Percentiles rank a stretch among this genome's conserved stretches.
phyloP scores from a whole-genome alignment of 2,113 vertebrate species.

The rat (Rattus norvegicus) region GRCr8 NC_086023.1:144808501-144809000 shows the following conservation, averaged over 20 bases:
- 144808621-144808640: conserved; percentile 45
- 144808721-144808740: conserved; percentile 31
- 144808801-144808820: not conserved
- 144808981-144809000: conserved; percentile 34
- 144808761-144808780: not conserved
- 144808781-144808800: not conserved
- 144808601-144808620: conserved; percentile 51
- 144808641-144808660: conserved; percentile 43
- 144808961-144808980: conserved; percentile 32
- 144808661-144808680: conserved; percentile 28
- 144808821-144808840: conserved; percentile 23
- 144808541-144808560: conserved; percentile 72
- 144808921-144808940: conserved; percentile 42
- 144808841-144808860: not conserved
- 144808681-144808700: conserved; percentile 28
- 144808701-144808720: conserved; percentile 55
- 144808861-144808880: not conserved
- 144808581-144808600: not conserved
- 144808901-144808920: not conserved
- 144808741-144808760: not conserved
- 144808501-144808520: conserved; percentile 76
- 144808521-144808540: conserved; percentile 73
- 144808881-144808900: not conserved
- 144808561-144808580: conserved; percentile 80
- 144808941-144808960: not conserved